A percentile compares a stretch with the other conserved stretches of the same genome.
These are phyloP conservation scores for Chiridota heheva DNA, from an alignment of 35 echinoderm and acorn worm genomes.

Conservation along the genomic window DNA sequence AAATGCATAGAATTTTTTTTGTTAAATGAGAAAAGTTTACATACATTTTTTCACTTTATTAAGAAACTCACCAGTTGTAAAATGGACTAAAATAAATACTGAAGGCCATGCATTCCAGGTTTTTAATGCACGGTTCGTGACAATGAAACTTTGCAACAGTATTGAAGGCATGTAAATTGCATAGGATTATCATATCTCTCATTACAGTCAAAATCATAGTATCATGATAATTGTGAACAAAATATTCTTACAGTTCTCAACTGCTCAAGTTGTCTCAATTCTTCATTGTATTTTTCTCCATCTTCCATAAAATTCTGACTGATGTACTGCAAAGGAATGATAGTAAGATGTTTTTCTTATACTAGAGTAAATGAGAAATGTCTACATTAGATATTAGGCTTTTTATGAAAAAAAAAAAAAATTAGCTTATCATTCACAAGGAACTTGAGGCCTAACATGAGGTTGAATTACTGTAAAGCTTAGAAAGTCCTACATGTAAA, in stretches of 20 bases:
- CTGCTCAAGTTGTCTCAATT: constrained; percentile 87
- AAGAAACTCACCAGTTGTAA: no score
- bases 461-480: no score
- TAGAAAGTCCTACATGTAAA: no score
- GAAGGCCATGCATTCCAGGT: no score
- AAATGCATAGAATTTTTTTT: no score
- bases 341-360: background rate
- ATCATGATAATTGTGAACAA: background rate
- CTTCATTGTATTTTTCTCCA: constrained; percentile 78
- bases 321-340: constrained; percentile 62
- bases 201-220: background rate
- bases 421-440: background rate
- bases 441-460: no score
- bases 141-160: background rate
- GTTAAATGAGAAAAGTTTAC: no score
- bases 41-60: no score
- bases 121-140: no score
- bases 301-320: constrained; percentile 90
- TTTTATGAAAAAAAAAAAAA: background rate
- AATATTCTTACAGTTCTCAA: constrained; percentile 75
- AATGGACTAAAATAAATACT: no score
- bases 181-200: background rate
- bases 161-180: background rate
- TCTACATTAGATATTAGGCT: background rate
- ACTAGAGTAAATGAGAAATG: background rate